Evolutionary conservation across 2,113 vertebrate species (phyloP), one percentile per base, ranked within the genome.

Genomic region (Ceuthmochares aereus): DNA sequence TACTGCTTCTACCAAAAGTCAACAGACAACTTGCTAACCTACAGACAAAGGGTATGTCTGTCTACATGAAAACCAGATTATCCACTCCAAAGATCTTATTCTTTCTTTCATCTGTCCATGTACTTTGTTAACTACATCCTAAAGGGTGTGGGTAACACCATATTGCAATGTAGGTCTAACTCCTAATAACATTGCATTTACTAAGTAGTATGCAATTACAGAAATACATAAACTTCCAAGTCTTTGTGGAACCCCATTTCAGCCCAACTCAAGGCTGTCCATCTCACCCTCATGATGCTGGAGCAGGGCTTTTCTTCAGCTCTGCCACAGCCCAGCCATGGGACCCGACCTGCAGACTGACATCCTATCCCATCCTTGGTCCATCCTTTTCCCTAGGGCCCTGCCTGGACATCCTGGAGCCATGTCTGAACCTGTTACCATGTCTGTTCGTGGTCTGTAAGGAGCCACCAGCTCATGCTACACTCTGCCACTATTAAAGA

Each of bases 251-350:
- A 26, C 7, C 23, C 9, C 16, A 52, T 42, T 84, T 64, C 49
- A 84, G 36, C 14, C 36, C 34, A 82, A 4, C 9, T 4, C 73
- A 51, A 51, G 14, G 12, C 5, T 43, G 9, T 63, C 32, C 26
- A 45, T 32, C 25, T 5, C 25, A 91, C 47, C 3, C 37, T 27
- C 30, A 42, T 0, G 2, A 43, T 0, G 2, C 29, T 76, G 25
- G 45, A 37, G 22, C 17, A 42, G 17, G 19, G 37, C 54, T 72
- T 17, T 14, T 82, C 37, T 68, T 16, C 66, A 73, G 45, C 47
- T 79, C 29, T 59, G 45, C 27, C 18, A 29, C 18, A 82, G 66
- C 34, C 20, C 84, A 49, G 47, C 47, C 47, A 49, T 49, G 47
- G 47, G 47, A 49, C 47, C 21, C 47, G 23, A 26, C 37, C 47